A percentile compares a stretch with the other conserved stretches of the same genome.
These are phyloP conservation scores for Sipha flava DNA, from an alignment of 1,140 invertebrate genomes.

Conservation along the genomic window DNA sequence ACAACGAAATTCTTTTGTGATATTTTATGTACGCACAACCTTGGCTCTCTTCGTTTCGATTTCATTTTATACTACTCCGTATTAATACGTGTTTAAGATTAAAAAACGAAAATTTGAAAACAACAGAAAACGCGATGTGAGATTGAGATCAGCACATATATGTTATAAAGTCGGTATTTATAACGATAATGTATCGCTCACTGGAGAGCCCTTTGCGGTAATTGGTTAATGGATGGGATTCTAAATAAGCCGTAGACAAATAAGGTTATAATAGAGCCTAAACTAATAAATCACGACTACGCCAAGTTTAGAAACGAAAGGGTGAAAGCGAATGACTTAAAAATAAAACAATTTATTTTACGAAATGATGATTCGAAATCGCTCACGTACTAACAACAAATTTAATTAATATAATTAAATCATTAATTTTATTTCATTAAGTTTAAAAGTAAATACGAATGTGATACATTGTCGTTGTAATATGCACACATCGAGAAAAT, in stretches of 20 bases:
- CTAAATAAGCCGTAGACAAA: slow-evolving; percentile 13
- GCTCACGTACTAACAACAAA: neutral
- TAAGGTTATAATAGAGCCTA: neutral
- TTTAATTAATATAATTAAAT: no score
- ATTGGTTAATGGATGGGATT: slow-evolving; percentile 25
- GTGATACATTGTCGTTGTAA: no score
- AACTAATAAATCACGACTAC: neutral
- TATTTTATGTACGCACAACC: no score
- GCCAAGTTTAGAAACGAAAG: neutral
- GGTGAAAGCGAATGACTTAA: neutral
- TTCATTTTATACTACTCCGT: no score
- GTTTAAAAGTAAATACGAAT: no score
- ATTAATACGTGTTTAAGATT: no score
- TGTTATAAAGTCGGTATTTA: neutral
- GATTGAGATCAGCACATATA: no score
- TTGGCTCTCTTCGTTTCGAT: no score
- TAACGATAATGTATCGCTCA: slow-evolving; percentile 24
- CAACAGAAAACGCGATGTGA: no score
- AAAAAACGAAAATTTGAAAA: no score
- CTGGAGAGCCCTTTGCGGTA: neutral
- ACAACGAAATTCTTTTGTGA: no score
- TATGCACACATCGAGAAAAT: neutral
- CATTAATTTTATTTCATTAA: no score
- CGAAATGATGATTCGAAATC: neutral
- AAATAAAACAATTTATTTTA: neutral